phyloP scores from a whole-genome alignment of 2,113 vertebrate genomes.

The Pelodiscus sinensis region DNA sequence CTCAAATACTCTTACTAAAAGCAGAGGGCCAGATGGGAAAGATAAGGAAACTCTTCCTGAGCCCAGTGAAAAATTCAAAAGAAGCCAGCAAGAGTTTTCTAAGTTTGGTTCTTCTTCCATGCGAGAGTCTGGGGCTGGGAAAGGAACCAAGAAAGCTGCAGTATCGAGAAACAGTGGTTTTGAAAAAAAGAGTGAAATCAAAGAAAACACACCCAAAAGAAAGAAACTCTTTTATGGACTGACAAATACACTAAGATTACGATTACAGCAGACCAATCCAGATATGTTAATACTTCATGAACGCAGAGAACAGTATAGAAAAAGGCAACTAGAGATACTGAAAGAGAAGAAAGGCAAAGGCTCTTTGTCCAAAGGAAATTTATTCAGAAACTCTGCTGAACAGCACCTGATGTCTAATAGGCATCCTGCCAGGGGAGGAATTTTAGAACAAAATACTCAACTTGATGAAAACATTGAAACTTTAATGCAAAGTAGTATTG shows the following conservation, averaged over 20 bases:
- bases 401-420: background rate
- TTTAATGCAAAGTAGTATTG: conserved; percentile 55
- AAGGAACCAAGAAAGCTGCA: conserved; percentile 33
- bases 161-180: background rate
- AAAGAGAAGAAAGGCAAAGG: conserved; percentile 40
- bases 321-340: conserved; percentile 56
- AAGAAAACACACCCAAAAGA: conserved; percentile 45
- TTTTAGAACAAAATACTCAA: conserved; percentile 31
- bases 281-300: conserved; percentile 75
- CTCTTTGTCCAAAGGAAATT: conserved; percentile 46
- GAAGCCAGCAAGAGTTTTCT: background rate
- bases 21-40: background rate
- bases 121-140: background rate
- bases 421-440: conserved; percentile 1
- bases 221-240: conserved; percentile 84
- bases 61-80: background rate
- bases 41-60: background rate
- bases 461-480: conserved; percentile 75
- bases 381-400: conserved; percentile 17
- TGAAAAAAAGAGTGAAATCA: conserved; percentile 33
- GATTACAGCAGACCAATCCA: conserved; percentile 81
- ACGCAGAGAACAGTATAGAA: conserved; percentile 75
- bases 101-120: background rate
- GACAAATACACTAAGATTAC: conserved; percentile 87
- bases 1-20: background rate